Base-by-base conservation (phyloP, 2,113 vertebrate species). In the Zosterops pallidus region DNA sequence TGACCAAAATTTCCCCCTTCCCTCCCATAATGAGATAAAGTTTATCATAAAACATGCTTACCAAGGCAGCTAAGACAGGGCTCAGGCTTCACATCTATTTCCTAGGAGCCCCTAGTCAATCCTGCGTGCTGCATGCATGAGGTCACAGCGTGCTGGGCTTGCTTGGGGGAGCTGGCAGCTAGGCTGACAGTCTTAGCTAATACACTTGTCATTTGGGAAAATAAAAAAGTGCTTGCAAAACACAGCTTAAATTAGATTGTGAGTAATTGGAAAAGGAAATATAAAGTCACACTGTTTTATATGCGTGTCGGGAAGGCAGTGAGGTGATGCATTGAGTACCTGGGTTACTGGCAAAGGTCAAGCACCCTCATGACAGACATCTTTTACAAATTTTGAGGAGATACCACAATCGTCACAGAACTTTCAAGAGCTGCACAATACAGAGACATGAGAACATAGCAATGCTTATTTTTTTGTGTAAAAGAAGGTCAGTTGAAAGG, bases 241-340 rank as follows among this genome's bases (percentile, higher is more conserved):
- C 80, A 97, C 91, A 94, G 78, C 74, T 94, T 92, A 97, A 96
- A 96, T 95, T 83, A 96, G 74, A 67, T 42, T 74, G 86, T 82
- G 94, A 96, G 89, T 96, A 96, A 97, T 81, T 96, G 91, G 81
- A 94, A 98, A 94, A 96, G 96, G 97, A 97, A 97, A 85, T 94
- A 95, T 89, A 97, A 84, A 92, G 67, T 92, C 95, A 97, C 77
- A 92, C 76, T 65, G 24, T 41, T 91, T 74, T 86, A 82, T 91
- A 89, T 64, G 94, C 52, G 8, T 75, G 89, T 92, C 17, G 0
- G 62, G 89, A 91, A 95, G 82, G 75, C 82, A 86, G 37, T 50
- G 71, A 83, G 76, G 72, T 86, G 71, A 75, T 86, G 64, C 56
- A 75, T 22, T 74, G 79, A 81, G 59, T 83, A 74, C 75, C 75